Evolutionary conservation across 2,888 invertebrate species (phyloP).

Genomic region (Gasteruption jaculator): DNA sequence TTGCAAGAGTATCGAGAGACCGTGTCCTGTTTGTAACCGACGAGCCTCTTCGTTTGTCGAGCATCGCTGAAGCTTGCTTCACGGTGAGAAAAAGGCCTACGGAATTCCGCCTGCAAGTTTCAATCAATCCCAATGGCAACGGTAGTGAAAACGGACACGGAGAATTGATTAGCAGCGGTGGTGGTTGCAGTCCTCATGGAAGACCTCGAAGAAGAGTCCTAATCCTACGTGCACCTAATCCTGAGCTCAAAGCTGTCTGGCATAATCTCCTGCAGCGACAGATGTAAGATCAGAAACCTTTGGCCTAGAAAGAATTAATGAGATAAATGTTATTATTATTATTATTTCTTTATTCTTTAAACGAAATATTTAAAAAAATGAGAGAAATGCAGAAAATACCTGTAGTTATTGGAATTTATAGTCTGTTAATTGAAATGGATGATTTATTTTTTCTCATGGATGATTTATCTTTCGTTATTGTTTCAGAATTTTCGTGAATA

Average conservation of each 20-base stretch:
- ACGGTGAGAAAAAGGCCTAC: slow-evolving; percentile 82
- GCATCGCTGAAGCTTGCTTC: slow-evolving; percentile 79
- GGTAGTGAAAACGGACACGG: slow-evolving; percentile 37
- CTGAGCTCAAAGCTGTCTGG: slow-evolving; percentile 86
- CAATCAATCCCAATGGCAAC: slow-evolving; percentile 34
- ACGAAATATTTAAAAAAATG: no score
- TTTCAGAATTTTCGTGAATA: slow-evolving; percentile 77
- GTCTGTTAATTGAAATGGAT: no score
- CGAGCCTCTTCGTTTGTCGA: slow-evolving; percentile 74
- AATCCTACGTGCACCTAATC: slow-evolving; percentile 73
- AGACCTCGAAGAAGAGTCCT: slow-evolving; percentile 63
- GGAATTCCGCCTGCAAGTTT: slow-evolving; percentile 75
- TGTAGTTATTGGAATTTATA: no score
- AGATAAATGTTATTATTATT: no score
- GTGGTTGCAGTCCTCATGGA: slow-evolving; percentile 48
- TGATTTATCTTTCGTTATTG: slow-evolving; percentile 17
- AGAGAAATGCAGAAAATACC: no score
- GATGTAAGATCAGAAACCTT: no score
- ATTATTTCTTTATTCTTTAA: no score
- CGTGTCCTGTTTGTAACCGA: slow-evolving; percentile 83
- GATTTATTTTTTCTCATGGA: no score
- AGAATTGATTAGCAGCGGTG: slow-evolving; percentile 26
- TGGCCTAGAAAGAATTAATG: no score
- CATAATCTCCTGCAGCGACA: slow-evolving; percentile 83
- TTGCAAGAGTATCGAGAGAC: slow-evolving; percentile 82